Percentiles rank a stretch among this genome's conserved stretches.
phyloP scores from a whole-genome alignment of 2,113 vertebrate species.

The Stegostoma tigrinum region DNA sequence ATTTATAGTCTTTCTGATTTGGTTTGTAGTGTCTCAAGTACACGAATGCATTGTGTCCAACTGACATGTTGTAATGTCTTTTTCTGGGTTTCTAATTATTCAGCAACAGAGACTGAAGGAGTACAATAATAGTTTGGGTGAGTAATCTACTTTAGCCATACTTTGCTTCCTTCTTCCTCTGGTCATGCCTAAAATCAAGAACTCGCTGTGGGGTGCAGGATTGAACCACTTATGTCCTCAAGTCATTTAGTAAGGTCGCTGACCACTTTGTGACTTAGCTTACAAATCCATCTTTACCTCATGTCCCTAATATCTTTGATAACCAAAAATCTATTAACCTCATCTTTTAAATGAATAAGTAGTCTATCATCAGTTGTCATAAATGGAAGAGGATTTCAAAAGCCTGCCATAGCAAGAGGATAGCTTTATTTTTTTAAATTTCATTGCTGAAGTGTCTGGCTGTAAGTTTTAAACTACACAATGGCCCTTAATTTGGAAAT shows the following conservation, averaged over 20 bases:
- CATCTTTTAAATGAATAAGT: no score
- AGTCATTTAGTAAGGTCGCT: background rate
- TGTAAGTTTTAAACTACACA: background rate
- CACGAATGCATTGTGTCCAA: background rate
- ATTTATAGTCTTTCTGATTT: background rate
- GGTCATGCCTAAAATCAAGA: background rate
- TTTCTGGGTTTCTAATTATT: background rate
- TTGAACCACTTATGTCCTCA: background rate
- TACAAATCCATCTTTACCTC: background rate
- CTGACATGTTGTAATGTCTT: background rate
- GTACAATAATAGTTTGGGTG: background rate
- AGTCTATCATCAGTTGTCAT: no score
- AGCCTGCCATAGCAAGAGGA: background rate
- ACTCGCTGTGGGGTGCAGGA: background rate
- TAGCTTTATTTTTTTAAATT: background rate
- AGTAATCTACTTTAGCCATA: background rate
- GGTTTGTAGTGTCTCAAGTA: background rate
- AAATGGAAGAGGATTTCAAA: background rate
- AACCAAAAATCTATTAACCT: background rate
- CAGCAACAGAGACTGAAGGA: background rate
- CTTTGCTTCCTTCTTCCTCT: background rate
- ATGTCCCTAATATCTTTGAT: background rate
- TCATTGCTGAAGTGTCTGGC: background rate
- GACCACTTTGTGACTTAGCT: background rate
- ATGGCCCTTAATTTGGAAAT: background rate